Percentiles rank a stretch among this genome's conserved stretches.
phyloP scores from a whole-genome alignment of 2,797 vertebrate species.

The Steatocranus sp. region DNA sequence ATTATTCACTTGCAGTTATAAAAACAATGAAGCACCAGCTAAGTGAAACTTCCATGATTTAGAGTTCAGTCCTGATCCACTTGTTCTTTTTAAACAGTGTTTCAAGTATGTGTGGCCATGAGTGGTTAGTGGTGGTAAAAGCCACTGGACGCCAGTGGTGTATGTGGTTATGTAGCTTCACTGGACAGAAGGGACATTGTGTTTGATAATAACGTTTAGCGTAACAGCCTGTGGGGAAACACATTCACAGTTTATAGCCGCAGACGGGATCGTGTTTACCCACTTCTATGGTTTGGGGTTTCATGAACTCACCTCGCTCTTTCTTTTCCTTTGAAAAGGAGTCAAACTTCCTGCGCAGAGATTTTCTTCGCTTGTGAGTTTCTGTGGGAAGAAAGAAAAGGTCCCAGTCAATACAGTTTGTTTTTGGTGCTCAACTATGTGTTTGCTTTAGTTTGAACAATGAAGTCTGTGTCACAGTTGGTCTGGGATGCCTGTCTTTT shows the following conservation, averaged over 20 bases:
- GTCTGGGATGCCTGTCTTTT: not conserved
- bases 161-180: not conserved
- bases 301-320: constrained; percentile 72
- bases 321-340: constrained; percentile 86
- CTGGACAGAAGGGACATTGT: not conserved
- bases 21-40: not conserved
- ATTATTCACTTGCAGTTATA: not conserved
- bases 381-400: constrained; percentile 52
- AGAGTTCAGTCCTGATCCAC: not conserved
- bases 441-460: not conserved
- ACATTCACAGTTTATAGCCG: not conserved
- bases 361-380: constrained; percentile 77
- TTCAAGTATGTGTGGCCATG: not conserved
- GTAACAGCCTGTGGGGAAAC: not conserved
- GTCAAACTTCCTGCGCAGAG: constrained; percentile 82
- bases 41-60: not conserved
- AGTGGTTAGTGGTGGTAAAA: not conserved
- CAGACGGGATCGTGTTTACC: not conserved
- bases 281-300: not conserved
- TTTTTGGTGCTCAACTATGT: not conserved
- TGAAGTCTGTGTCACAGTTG: not conserved
- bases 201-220: not conserved
- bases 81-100: constrained; percentile 1
- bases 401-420: not conserved
- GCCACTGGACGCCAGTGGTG: not conserved